Evolutionary conservation across 1,140 invertebrate genomes (phyloP), one percentile per base, ranked within the genome.

Genomic region (Zaprionus africanus): DNA sequence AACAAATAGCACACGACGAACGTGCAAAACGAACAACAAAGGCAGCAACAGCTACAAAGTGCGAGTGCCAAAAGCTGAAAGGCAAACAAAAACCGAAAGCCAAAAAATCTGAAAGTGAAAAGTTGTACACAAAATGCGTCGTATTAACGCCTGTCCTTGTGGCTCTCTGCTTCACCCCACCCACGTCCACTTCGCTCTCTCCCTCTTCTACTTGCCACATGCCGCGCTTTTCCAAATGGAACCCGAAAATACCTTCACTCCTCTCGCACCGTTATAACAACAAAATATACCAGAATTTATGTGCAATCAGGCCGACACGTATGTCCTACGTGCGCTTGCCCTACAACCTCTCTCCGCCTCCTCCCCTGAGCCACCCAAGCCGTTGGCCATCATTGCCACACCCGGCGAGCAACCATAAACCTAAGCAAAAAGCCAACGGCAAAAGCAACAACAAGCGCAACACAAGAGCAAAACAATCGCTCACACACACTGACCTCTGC

Each of bases 111-210:
- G 76, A 90, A 90, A 90, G 82, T 85, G 81, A 90, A 90, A 90
- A 90, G 85, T 90, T 90, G 85, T 85, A 90, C 79, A 82, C 76
- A 79, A 90, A 90, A 90, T 85, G 86, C 79, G 81, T 82, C 69
- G 79, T 90, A 90, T 90, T 90, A 90, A 90, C 82, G 78, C 72
- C 58, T 51, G 51, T 36, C 59, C 59, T 17, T 26, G 3, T 12
- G 19, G 3, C 56, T n/a, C 15, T 5, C 9, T 13, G 43, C n/a
- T 24, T 26, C 19, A 15, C 64, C 36, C 5, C 13, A 6, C 22
- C 19, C 53, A 26, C 38, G 57, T 61, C 17, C 31, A 34, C 31
- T 9, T 34, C n/a, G 17, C 34, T 28, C 58, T 7, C 56, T 26
- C 6, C 6, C n/a, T 46, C 7, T 17, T 11, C 41, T 17, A 17